phyloP scores from a whole-genome alignment of 2,113 vertebrate genomes.

The Psephotus haematonotus region DNA sequence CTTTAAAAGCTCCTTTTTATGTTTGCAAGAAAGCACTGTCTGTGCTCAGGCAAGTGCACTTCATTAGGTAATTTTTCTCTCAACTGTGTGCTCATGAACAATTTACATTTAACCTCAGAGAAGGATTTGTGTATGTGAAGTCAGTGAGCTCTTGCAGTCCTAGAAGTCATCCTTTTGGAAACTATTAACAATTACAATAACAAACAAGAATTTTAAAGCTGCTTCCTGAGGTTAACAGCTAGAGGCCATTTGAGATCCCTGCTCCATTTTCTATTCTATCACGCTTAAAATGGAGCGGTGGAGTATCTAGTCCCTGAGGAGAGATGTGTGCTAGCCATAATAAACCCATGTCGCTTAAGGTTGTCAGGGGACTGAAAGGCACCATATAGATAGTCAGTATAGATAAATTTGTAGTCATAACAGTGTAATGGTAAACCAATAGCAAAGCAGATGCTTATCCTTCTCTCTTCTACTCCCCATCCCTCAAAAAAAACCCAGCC shows the following conservation, averaged over 20 bases:
- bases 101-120: not conserved
- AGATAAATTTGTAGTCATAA: not conserved
- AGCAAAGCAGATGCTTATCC: not conserved
- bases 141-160: not conserved
- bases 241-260: not conserved
- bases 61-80: constrained; percentile 45
- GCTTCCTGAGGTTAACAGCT: constrained; percentile 5
- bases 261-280: not conserved
- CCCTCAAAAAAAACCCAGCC: not conserved
- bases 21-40: not conserved
- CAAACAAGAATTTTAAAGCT: constrained; percentile 4
- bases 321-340: not conserved
- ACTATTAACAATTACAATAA: not conserved
- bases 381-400: too few relatives aligned
- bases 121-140: not conserved
- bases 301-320: not conserved
- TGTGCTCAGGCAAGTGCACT: constrained; percentile 18
- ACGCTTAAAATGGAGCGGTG: not conserved
- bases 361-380: not conserved
- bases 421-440: not conserved
- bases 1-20: constrained; percentile 18
- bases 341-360: not conserved
- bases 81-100: not conserved
- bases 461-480: not conserved
- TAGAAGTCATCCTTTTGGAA: not conserved